Evolutionary conservation across 2,888 invertebrate species (phyloP).

Genomic region (Andrena praecox): DNA sequence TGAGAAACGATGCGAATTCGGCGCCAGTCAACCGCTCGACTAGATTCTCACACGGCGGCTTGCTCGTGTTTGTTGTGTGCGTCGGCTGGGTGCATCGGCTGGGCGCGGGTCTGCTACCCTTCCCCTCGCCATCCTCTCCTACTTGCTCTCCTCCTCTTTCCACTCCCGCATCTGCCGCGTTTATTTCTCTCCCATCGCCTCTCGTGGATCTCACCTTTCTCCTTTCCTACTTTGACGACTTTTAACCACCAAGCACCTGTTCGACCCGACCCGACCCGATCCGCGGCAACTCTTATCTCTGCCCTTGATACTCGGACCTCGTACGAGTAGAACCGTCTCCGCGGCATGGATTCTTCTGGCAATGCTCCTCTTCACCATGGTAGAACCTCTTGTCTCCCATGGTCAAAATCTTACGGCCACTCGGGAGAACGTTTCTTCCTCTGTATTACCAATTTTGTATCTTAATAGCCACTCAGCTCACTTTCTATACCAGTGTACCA

Average conservation of each 20-base stretch:
- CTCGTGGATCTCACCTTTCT: slow-evolving; percentile 69
- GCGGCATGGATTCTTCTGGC: slow-evolving; percentile 65
- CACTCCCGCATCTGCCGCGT: slow-evolving; percentile 57
- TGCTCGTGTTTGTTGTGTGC: slow-evolving; percentile 78
- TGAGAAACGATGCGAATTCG: slow-evolving; percentile 65
- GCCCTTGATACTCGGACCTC: slow-evolving; percentile 63
- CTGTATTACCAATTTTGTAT: slow-evolving; percentile 62
- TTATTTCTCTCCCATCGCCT: slow-evolving; percentile 62
- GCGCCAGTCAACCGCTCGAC: slow-evolving; percentile 61
- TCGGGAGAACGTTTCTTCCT: slow-evolving; percentile 46
- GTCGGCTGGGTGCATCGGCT: slow-evolving; percentile 78
- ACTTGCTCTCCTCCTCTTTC: slow-evolving; percentile 64
- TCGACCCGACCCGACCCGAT: slow-evolving; percentile 40
- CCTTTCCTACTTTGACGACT: slow-evolving; percentile 58
- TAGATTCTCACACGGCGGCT: slow-evolving; percentile 72
- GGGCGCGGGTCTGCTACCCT: slow-evolving; percentile 77
- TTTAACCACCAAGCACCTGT: slow-evolving; percentile 69
- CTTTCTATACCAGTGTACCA: slow-evolving; percentile 73
- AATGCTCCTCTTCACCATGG: slow-evolving; percentile 54
- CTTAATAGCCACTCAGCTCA: slow-evolving; percentile 64
- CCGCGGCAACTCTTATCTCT: slow-evolving; percentile 59
- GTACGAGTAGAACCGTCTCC: slow-evolving; percentile 55
- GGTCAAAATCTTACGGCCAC: slow-evolving; percentile 47
- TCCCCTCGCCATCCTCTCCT: slow-evolving; percentile 66
- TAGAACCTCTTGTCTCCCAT: slow-evolving; percentile 51